Percentiles rank a stretch among this genome's conserved stretches.
phyloP scores from a whole-genome alignment of 2,797 vertebrate genomes.

The Falco concolor region DNA sequence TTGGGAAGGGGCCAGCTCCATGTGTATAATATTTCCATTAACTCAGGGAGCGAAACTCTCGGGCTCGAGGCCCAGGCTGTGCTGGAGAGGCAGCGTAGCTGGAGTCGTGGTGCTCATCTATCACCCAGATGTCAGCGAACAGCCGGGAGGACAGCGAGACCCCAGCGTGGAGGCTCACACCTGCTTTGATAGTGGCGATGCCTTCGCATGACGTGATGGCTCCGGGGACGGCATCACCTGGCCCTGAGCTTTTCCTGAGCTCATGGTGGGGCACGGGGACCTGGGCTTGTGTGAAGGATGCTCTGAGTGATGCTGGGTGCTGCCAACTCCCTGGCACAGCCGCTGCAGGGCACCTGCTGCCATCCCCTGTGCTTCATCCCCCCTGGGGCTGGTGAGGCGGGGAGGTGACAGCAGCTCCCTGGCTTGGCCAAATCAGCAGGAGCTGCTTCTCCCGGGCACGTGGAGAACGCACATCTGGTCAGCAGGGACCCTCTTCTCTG shows the following conservation, averaged over 20 bases:
- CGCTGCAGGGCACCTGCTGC: not conserved
- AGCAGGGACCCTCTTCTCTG: not conserved
- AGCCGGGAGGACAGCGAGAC: not conserved
- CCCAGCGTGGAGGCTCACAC: not conserved
- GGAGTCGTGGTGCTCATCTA: not conserved
- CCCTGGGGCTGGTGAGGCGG: not conserved
- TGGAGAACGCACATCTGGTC: not conserved
- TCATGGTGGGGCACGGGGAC: accelerated
- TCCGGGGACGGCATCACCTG: not conserved
- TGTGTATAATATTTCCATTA: constrained; percentile 26
- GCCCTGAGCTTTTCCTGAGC: not conserved
- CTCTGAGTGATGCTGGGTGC: not conserved
- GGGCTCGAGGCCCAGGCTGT: not conserved
- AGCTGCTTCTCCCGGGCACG: accelerated
- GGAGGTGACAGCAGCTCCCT: not conserved
- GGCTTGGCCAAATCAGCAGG: accelerated
- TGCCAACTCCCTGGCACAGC: not conserved
- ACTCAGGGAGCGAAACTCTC: constrained; percentile 1
- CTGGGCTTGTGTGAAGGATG: not conserved
- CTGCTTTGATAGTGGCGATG: not conserved
- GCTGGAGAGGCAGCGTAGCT: not conserved
- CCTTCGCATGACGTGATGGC: not conserved
- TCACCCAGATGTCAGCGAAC: not conserved
- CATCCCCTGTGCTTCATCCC: accelerated
- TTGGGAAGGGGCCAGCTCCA: constrained; percentile 12